Evolutionary conservation across 1,140 invertebrate species (phyloP).

Genomic region (Drepana arcuata): DNA sequence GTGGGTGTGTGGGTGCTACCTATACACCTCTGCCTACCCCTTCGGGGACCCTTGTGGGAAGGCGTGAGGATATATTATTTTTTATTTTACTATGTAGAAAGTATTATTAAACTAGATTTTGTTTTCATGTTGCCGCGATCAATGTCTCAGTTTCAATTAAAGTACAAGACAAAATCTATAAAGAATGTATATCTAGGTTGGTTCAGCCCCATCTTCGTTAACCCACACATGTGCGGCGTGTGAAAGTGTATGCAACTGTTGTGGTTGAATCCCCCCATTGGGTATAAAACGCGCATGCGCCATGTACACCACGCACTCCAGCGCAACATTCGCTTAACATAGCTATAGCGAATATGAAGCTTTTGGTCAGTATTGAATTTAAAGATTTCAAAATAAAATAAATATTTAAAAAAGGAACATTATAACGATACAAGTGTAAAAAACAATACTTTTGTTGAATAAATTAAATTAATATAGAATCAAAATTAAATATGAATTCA

Average conservation of each 20-base stretch:
- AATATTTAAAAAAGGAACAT: slow-evolving; percentile 5
- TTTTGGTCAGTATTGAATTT: slow-evolving; percentile 66
- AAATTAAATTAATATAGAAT: neutral
- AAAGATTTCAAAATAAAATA: slow-evolving; percentile 12
- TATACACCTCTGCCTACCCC: too few species aligned
- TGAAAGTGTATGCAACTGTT: slow-evolving; percentile 61
- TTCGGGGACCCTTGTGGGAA: too few species aligned
- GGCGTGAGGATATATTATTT: too few species aligned
- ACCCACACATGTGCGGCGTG: slow-evolving; percentile 39
- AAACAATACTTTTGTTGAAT: slow-evolving; percentile 7
- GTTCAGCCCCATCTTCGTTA: slow-evolving; percentile 22
- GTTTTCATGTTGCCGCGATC: too few species aligned
- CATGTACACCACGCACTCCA: slow-evolving; percentile 42
- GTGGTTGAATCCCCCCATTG: slow-evolving; percentile 43
- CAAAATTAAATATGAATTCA: slow-evolving; percentile 4
- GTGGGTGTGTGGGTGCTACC: too few species aligned
- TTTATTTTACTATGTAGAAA: too few species aligned
- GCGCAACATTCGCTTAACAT: slow-evolving; percentile 54
- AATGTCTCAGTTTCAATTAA: neutral
- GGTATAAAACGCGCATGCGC: slow-evolving; percentile 49
- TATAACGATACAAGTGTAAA: slow-evolving; percentile 2
- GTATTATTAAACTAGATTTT: too few species aligned
- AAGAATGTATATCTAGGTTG: too few species aligned
- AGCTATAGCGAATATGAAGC: slow-evolving; percentile 61
- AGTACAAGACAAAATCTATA: too few species aligned